Evolutionary conservation across 2,113 vertebrate genomes (phyloP).

Genomic region (Riparia riparia): DNA sequence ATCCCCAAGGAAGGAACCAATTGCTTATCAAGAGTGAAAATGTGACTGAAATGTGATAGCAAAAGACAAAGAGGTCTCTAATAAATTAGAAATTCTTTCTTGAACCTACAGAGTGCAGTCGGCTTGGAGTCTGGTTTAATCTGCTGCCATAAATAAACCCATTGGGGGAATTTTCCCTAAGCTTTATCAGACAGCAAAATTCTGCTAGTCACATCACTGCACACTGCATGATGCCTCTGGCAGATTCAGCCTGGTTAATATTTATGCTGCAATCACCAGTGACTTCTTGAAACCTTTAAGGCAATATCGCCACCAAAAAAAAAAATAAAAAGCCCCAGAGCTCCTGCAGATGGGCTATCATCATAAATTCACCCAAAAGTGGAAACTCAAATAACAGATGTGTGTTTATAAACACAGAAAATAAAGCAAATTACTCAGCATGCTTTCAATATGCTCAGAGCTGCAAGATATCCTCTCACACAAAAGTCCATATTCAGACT

Average conservation of each 20-base stretch:
- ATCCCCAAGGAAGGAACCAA: slow-evolving; percentile 49
- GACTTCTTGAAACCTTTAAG: slow-evolving; percentile 65
- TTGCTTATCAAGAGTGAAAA: slow-evolving; percentile 55
- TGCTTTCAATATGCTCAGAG: slow-evolving; percentile 15
- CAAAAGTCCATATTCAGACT: not conserved
- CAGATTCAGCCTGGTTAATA: slow-evolving; percentile 29
- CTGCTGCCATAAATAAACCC: slow-evolving; percentile 72
- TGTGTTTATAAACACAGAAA: slow-evolving; percentile 42
- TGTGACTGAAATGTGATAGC: slow-evolving; percentile 68
- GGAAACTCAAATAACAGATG: slow-evolving; percentile 38
- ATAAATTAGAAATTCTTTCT: slow-evolving; percentile 66
- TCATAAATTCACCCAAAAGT: slow-evolving; percentile 9
- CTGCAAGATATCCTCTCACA: not conserved
- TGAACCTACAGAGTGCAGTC: slow-evolving; percentile 29
- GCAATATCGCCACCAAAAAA: not conserved
- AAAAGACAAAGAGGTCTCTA: slow-evolving; percentile 50
- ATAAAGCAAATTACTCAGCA: not conserved
- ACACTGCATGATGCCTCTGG: slow-evolving; percentile 8
- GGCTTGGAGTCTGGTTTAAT: slow-evolving; percentile 69
- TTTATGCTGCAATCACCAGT: slow-evolving; percentile 59
- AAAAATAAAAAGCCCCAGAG: slow-evolving; percentile 3
- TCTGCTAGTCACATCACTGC: slow-evolving; percentile 70
- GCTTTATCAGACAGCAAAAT: slow-evolving; percentile 45
- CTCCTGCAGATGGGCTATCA: slow-evolving; percentile 14
- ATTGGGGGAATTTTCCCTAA: slow-evolving; percentile 67